Base-by-base conservation (phyloP, 64 coral and sea anemone species). In the Porites lutea region DNA sequence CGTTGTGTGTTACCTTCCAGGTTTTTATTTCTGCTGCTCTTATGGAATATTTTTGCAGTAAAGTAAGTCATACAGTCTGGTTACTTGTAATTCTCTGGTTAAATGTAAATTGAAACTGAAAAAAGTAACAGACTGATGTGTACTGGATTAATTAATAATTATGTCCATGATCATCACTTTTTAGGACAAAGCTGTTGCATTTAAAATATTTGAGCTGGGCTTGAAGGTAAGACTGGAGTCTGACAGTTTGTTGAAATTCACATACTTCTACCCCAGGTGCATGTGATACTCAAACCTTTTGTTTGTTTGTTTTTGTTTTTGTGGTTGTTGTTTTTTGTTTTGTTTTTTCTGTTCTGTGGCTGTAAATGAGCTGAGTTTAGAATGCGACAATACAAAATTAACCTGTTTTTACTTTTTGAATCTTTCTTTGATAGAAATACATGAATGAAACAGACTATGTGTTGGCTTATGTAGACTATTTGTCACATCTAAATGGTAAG, bases 191-290 rank as follows among this genome's bases (percentile, higher is more conserved):
- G 72, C 52, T 47, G 91, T 99, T 78, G 94, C 97, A 48, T 96
- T 96, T 79, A 99, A 99, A 66, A 99, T 99, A 27, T 99, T 99
- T 80, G 97, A 99, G 71, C 88, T 99, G 27, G 97, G 97, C 54
- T 73, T 99, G 70, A 99, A 99, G 97, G 97, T 99, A 79, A 53
- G 74, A 74, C 10, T 48, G 21, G 5, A 46, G 7, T 61, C 0
- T 54, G 3, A 2, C 22, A 20, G 20, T 20, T 59, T 27, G 49
- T 19, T 87, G 4, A 6, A 10, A 22, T 14, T 71, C 4, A 22
- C 10, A n/a, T n/a, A n/a, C n/a, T n/a, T n/a, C n/a, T 37, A 37
- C 27, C 0, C 27, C 27, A 37, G 27, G 27, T 37, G 1, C 27
- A 37, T 1, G 27, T 37, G 1, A 37, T 37, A 37, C 27, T 37